Percentiles rank a stretch among this genome's conserved stretches.
phyloP scores from a whole-genome alignment of 2,113 vertebrate species.

The Micronisus gabar region DNA sequence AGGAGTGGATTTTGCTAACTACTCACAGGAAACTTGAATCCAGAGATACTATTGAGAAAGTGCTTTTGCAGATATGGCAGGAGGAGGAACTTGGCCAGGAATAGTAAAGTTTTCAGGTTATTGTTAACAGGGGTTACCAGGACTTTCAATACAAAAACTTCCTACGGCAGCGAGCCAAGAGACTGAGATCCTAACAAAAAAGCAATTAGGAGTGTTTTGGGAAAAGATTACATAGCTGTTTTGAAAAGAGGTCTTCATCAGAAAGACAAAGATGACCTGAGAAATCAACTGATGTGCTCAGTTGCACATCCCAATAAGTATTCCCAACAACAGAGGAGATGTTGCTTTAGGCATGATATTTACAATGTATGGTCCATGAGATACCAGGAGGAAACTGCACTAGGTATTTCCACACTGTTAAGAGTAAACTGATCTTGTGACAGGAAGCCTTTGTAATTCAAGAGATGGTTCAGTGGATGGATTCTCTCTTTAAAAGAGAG shows the following conservation, averaged over 20 bases:
- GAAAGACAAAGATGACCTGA: background rate
- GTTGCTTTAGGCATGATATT: background rate
- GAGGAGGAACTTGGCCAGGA: background rate
- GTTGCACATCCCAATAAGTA: background rate
- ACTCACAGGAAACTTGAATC: background rate
- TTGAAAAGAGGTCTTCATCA: background rate
- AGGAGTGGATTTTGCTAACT: background rate
- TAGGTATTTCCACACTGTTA: background rate
- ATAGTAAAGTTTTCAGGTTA: background rate
- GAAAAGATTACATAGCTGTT: background rate
- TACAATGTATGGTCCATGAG: background rate
- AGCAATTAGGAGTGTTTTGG: background rate
- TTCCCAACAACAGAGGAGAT: accelerated
- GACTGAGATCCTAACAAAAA: background rate
- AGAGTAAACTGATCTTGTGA: background rate
- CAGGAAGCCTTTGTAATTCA: background rate
- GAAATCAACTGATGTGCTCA: background rate
- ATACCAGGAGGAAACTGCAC: background rate
- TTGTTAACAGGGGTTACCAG: background rate
- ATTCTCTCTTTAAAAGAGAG: background rate
- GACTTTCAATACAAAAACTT: background rate
- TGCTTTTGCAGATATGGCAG: background rate
- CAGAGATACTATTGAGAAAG: background rate
- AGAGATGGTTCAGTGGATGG: background rate
- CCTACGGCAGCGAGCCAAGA: background rate